Conservation (phyloP, 2,113 vertebrate species). For the Myiozetetes cayanensis region DNA sequence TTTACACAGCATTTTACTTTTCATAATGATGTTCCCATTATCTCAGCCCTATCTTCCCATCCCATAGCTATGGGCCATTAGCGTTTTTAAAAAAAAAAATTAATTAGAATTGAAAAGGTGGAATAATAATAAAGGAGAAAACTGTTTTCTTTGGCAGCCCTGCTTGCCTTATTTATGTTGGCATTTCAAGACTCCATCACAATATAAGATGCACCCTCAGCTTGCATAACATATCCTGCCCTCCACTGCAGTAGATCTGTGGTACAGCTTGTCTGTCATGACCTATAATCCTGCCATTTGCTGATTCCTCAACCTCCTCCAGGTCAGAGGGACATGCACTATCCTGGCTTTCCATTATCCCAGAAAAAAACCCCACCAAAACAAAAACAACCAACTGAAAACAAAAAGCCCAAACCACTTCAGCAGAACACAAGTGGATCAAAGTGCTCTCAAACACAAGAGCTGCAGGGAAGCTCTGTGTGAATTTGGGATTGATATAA, state of each 20-base stretch:
- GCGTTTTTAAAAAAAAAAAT: conserved; percentile 23
- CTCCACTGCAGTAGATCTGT: neutral
- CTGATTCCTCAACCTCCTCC: neutral
- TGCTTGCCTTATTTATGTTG: conserved; percentile 28
- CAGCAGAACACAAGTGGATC: neutral
- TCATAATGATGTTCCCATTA: conserved; percentile 43
- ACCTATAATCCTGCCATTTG: neutral
- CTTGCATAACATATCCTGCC: neutral
- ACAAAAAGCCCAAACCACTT: neutral
- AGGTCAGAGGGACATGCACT: neutral
- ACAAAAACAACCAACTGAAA: neutral
- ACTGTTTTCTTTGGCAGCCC: conserved; percentile 32
- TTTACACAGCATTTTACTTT: conserved; percentile 44
- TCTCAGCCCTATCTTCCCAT: conserved; percentile 51
- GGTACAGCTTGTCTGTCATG: neutral
- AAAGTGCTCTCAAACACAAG: neutral
- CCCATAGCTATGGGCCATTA: conserved; percentile 41
- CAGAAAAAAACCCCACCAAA: neutral
- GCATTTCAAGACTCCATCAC: neutral
- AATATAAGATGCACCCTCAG: neutral
- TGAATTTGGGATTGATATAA: neutral
- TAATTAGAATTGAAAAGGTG: conserved; percentile 60
- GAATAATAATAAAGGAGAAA: conserved; percentile 63
- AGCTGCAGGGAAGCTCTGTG: neutral
- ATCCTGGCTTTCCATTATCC: neutral